Conservation (phyloP, 2,888 invertebrate species). For the Mesopsocus fuscifrons region DNA sequence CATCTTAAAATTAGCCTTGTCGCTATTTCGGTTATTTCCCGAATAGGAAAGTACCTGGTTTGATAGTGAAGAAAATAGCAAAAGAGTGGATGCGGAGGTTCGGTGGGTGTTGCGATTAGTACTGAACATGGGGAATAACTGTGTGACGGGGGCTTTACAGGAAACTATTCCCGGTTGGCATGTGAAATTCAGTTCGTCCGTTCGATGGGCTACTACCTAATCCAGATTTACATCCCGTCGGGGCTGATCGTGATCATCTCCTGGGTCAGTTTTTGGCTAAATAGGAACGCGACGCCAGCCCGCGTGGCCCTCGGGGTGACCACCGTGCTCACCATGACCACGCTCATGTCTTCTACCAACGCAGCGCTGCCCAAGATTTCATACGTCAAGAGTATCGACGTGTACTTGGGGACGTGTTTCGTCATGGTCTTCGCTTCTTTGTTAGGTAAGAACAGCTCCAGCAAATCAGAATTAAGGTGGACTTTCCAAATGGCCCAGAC, state of each 20-base stretch:
- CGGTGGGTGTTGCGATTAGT: too few relatives aligned
- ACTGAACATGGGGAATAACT: too few relatives aligned
- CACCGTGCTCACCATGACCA: slow-evolving; percentile 95
- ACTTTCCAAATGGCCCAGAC: not conserved
- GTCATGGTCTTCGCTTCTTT: slow-evolving; percentile 97
- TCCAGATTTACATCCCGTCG: slow-evolving; percentile 96
- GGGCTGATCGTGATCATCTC: slow-evolving; percentile 93
- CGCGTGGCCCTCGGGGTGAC: slow-evolving; percentile 86
- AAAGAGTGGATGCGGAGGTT: too few relatives aligned
- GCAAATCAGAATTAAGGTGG: slow-evolving; percentile 3
- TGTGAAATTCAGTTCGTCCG: slow-evolving; percentile 94
- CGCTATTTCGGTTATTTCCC: too few relatives aligned
- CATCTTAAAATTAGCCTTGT: too few relatives aligned
- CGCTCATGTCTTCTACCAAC: slow-evolving; percentile 90
- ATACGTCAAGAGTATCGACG: slow-evolving; percentile 94
- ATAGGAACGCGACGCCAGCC: slow-evolving; percentile 86
- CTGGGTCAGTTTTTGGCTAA: slow-evolving; percentile 94
- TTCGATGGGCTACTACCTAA: slow-evolving; percentile 96
- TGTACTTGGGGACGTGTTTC: slow-evolving; percentile 94
- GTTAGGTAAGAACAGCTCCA: slow-evolving; percentile 62
- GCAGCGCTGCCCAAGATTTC: slow-evolving; percentile 95
- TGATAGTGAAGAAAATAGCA: too few relatives aligned
- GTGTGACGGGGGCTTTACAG: too few relatives aligned
- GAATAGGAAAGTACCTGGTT: too few relatives aligned
- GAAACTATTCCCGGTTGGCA: slow-evolving; percentile 90